A percentile compares a stretch with the other conserved stretches of the same genome.
phyloP scores from a whole-genome alignment of 2,113 vertebrate species.

The Natator depressus region DNA sequence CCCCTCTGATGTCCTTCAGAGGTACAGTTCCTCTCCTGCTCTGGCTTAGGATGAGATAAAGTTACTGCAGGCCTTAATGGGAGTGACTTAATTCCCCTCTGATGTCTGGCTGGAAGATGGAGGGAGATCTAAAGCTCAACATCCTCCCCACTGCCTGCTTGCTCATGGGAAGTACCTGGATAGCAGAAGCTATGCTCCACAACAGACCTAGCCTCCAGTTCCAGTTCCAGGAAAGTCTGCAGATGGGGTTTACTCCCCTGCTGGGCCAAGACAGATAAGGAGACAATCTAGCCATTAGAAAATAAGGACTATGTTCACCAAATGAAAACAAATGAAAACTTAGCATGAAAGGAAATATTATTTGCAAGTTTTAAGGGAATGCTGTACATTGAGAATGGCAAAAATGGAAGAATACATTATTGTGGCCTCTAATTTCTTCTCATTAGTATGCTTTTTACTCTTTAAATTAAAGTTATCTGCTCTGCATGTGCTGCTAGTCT shows the following conservation, averaged over 20 bases:
- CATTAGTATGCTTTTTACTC: constrained; percentile 42
- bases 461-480: constrained; percentile 32
- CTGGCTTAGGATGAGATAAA: constrained; percentile 16
- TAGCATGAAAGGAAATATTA: constrained; percentile 32
- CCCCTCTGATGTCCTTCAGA: not conserved
- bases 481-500: constrained; percentile 16
- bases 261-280: constrained; percentile 15
- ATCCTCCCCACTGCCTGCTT: not conserved
- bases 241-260: constrained; percentile 38
- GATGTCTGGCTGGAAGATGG: not conserved
- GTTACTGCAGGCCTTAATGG: constrained; percentile 1
- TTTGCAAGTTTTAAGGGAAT: not conserved
- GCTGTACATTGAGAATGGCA: constrained; percentile 29
- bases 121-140: not conserved
- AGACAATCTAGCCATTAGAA: constrained; percentile 23
- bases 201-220: constrained; percentile 21
- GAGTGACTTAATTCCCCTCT: not conserved
- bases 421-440: constrained; percentile 45
- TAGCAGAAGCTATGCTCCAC: not conserved
- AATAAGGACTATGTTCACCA: constrained; percentile 34
- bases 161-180: not conserved
- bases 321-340: constrained; percentile 44
- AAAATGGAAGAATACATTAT: constrained; percentile 62
- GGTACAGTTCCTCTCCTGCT: not conserved
- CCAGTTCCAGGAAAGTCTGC: not conserved